phyloP scores from a whole-genome alignment of 2,113 vertebrate genomes.

The Maccullochella peelii region DNA sequence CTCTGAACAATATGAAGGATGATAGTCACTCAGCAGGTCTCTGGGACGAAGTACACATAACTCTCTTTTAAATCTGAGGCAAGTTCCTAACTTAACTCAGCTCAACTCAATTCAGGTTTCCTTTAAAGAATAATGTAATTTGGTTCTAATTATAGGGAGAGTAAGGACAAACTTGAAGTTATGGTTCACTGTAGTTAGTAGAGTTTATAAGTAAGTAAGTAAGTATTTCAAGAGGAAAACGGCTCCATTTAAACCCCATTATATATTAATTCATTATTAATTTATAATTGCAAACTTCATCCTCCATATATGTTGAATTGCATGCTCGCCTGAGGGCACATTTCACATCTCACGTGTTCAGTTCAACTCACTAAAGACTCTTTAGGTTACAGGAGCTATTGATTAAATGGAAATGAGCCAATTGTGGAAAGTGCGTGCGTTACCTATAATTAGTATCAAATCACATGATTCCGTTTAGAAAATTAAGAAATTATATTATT shows the following conservation, averaged over 20 bases:
- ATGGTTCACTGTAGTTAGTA: neutral
- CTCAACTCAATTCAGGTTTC: too few relatives aligned
- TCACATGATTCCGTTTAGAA: neutral
- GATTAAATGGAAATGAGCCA: neutral
- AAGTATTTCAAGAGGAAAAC: neutral
- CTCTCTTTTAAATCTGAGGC: too few relatives aligned
- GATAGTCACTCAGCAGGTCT: too few relatives aligned
- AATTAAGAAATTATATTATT: neutral
- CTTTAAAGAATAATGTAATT: too few relatives aligned
- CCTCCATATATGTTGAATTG: neutral
- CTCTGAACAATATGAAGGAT: neutral
- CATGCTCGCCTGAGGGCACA: neutral
- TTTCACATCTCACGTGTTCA: neutral
- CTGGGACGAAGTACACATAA: too few relatives aligned
- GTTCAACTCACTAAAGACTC: neutral
- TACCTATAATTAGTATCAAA: neutral
- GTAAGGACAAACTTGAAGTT: neutral
- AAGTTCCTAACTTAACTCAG: too few relatives aligned
- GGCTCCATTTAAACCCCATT: neutral
- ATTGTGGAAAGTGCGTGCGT: neutral
- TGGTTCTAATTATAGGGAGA: too few relatives aligned
- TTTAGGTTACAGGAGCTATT: neutral
- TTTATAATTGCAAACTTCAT: neutral
- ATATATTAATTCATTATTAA: neutral
- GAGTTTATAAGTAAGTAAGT: neutral